phyloP scores from a whole-genome alignment of 2,113 vertebrate species.

The Hyla sarda region DNA sequence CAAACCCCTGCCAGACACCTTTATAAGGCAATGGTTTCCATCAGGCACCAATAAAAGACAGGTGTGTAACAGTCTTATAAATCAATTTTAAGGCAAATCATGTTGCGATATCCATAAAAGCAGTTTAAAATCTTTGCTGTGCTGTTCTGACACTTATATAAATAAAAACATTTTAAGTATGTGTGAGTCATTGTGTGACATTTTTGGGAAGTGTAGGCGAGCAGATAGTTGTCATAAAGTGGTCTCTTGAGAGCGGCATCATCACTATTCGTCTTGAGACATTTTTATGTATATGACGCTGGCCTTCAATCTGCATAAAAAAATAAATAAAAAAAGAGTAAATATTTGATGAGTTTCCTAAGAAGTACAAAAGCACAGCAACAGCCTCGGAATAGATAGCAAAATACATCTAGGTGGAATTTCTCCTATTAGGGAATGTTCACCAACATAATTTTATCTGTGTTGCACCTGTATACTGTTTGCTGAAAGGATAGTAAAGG shows the following conservation, averaged over 20 bases:
- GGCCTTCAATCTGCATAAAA: not conserved
- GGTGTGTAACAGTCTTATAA: no score
- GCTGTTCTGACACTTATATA: not conserved
- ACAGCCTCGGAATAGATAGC: not conserved
- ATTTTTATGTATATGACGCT: not conserved
- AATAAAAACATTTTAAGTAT: not conserved
- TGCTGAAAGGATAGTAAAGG: no score
- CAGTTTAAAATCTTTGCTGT: not conserved
- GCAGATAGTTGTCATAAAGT: not conserved
- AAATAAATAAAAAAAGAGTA: not conserved
- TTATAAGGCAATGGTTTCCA: no score
- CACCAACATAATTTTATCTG: not conserved
- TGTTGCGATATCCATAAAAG: no score
- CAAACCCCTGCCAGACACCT: no score
- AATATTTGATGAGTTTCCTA: not conserved
- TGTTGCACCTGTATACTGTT: not conserved
- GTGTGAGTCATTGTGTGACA: not conserved
- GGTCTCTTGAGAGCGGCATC: not conserved
- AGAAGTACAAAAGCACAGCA: not conserved
- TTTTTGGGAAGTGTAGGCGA: not conserved
- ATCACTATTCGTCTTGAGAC: not conserved
- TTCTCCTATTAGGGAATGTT: not conserved
- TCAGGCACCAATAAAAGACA: no score
- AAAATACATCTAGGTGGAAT: not conserved
- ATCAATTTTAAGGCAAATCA: no score